Percentiles rank a stretch among this genome's conserved stretches.
Conservation (phyloP, 2,113 vertebrate species). For the Desmodus rotundus region DNA sequence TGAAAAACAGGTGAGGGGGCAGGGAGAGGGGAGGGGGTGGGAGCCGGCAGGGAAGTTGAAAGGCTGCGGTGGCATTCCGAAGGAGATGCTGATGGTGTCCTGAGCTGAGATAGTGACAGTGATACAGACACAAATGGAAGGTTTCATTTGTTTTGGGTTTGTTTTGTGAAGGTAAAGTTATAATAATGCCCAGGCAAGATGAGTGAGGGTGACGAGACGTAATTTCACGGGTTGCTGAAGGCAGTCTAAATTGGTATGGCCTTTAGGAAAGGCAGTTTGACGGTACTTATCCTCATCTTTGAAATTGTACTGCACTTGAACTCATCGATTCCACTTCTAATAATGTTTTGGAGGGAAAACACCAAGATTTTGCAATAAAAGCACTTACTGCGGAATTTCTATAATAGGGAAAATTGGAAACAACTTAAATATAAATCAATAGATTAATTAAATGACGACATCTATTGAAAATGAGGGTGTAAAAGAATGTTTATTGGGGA, state of each 20-base stretch:
- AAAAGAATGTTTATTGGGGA: constrained; percentile 39
- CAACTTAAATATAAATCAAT: not conserved
- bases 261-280: not conserved
- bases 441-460: constrained; percentile 7
- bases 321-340: not conserved
- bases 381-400: not conserved
- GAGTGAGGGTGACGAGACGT: not conserved
- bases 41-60: not conserved
- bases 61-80: not conserved
- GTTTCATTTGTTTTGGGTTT: not conserved
- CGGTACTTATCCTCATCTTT: not conserved
- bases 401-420: not conserved
- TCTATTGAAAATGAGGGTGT: not conserved
- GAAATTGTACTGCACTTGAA: not conserved
- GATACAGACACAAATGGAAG: not conserved
- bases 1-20: not conserved
- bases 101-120: not conserved
- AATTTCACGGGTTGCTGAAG: not conserved
- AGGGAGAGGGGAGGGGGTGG: not conserved
- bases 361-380: not conserved
- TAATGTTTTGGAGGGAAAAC: not conserved
- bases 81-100: not conserved
- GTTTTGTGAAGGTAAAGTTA: not conserved
- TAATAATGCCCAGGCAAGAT: not conserved
- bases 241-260: not conserved